Evolutionary conservation across 2,797 vertebrate genomes (phyloP), one percentile per base, ranked within the genome.

Genomic region (Artibeus jamaicensis): DNA sequence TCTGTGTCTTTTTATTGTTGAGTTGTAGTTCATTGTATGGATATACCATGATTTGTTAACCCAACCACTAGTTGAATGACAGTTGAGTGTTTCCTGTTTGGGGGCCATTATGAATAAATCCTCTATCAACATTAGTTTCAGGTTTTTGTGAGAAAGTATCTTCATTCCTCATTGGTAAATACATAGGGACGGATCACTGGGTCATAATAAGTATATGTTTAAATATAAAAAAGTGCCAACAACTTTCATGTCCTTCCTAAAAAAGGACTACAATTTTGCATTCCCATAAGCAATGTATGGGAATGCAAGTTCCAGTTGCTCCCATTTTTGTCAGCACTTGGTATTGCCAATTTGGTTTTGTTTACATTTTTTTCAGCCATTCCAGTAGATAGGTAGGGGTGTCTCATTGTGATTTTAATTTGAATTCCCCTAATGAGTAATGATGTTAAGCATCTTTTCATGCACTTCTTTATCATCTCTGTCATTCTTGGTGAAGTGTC

Each of bases 401-500:
- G 1, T 91, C 53, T 90, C 11, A 6, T 21, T 86, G 39, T 89
- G 71, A 34, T 73, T 95, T 94, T 95, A 62, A 85, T 81, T 81
- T 93, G 46, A 74, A 76, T 84, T 86, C 96, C 32, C 70, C 76
- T 48, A 59, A 48, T 71, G 79, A 84, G 55, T 79, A 74, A 91
- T 93, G 53, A 79, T 22, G 24, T 29, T 92, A 34, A 44, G 3
- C 42, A n/a, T 73, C 68, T 29, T 79, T 87, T 81, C 50, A 83
- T 44, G 34, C 42, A 42, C 21, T 74, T 89, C 67, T 55, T 79
- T 85, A 89, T 88, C 77, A 95, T 53, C 39, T 76, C 21, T 34
- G 21, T 89, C 65, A 71, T 93, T 85, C 57, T 77, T 86, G 81
- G 67, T 57, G 59, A 83, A 97, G 62, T 68, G 57, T 59, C 79